Percentiles rank a stretch among this genome's conserved stretches.
These are phyloP conservation scores for Vireo altiloquus DNA, from an alignment of 2,113 vertebrate genomes.

Conservation along the genomic window DNA sequence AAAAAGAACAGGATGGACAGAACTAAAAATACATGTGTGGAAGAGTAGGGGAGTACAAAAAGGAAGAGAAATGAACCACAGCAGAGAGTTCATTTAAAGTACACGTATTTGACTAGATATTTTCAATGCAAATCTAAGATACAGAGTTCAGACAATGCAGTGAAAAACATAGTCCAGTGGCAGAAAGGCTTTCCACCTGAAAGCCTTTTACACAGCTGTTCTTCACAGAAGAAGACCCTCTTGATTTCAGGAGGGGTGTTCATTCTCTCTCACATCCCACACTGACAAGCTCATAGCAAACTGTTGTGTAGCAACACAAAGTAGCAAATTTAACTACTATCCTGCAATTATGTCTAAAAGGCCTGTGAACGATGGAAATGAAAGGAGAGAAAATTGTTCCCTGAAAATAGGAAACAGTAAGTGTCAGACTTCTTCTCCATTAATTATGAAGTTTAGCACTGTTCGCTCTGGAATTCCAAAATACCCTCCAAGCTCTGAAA, in stretches of 20 bases:
- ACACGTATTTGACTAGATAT: accelerated
- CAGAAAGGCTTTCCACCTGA: background rate
- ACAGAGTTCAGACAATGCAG: background rate
- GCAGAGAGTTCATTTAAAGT: background rate
- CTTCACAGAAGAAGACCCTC: background rate
- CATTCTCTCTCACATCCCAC: background rate
- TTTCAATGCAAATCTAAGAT: background rate
- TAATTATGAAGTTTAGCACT: background rate
- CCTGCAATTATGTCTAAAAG: background rate
- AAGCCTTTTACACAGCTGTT: background rate
- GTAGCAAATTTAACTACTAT: background rate
- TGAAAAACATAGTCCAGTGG: background rate
- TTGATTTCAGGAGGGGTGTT: background rate
- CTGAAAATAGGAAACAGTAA: background rate
- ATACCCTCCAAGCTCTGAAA: background rate
- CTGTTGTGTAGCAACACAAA: background rate
- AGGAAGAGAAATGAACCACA: background rate
- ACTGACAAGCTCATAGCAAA: background rate
- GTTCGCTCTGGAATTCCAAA: background rate
- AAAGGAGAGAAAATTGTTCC: background rate
- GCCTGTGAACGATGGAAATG: background rate
- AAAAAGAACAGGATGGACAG: background rate
- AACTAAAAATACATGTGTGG: background rate
- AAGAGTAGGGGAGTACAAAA: background rate
- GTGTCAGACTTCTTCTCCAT: background rate